These are phyloP conservation scores for Danaus plexippus DNA, from an alignment of 1,140 invertebrate genomes.

Conservation along the genomic window DNA sequence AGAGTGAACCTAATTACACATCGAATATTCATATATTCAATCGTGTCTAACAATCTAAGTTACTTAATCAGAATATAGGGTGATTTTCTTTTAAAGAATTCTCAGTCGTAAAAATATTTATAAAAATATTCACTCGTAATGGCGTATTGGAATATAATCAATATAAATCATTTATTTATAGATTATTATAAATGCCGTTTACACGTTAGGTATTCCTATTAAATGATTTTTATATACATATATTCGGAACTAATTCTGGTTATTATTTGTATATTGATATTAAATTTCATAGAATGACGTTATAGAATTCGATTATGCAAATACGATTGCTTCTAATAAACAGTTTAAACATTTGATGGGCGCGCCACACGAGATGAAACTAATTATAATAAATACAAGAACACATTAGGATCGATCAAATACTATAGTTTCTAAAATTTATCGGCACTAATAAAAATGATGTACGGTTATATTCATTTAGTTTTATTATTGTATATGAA, in stretches of 20 bases:
- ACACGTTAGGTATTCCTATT: conserved; percentile 43
- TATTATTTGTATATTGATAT: conserved; percentile 57
- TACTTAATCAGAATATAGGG: neutral
- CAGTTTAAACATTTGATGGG: conserved; percentile 58
- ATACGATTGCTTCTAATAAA: conserved; percentile 67
- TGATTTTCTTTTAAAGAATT: conserved; percentile 18
- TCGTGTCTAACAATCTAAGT: too few species aligned
- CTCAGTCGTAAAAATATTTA: conserved; percentile 34
- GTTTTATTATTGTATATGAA: conserved; percentile 38
- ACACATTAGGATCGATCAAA: conserved; percentile 63
- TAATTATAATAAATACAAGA: conserved; percentile 68
- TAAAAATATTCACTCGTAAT: conserved; percentile 28
- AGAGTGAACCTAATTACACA: too few species aligned
- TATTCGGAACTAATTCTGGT: conserved; percentile 44
- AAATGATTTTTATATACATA: conserved; percentile 38
- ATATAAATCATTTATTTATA: conserved; percentile 46
- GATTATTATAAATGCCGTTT: conserved; percentile 42
- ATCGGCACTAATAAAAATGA: conserved; percentile 66
- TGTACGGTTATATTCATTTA: conserved; percentile 64
- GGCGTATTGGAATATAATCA: conserved; percentile 34
- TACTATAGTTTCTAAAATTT: conserved; percentile 61
- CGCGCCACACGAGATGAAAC: conserved; percentile 36
- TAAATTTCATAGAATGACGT: conserved; percentile 56
- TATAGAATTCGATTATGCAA: conserved; percentile 64
- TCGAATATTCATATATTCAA: too few species aligned